A percentile compares a stretch with the other conserved stretches of the same genome.
These are phyloP conservation scores for Arizona elegans DNA, from an alignment of 2,113 vertebrate genomes.

Conservation along the genomic window DNA sequence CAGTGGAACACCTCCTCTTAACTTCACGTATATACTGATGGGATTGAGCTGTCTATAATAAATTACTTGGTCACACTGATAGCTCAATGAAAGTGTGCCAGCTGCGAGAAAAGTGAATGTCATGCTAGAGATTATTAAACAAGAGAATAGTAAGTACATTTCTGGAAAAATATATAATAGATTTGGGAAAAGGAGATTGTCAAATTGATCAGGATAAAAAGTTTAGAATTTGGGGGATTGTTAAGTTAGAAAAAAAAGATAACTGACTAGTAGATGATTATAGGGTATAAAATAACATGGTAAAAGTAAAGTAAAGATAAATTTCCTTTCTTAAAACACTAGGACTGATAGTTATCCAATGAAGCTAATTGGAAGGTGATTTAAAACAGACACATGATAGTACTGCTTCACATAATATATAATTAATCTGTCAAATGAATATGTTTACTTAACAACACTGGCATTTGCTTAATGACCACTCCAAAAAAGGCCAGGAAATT, in stretches of 20 bases:
- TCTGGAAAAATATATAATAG: not conserved
- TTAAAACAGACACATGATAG: not conserved
- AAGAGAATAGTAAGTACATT: not conserved
- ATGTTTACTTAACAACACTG: not conserved
- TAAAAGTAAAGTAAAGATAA: not conserved
- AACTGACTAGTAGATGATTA: not conserved
- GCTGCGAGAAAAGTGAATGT: not conserved
- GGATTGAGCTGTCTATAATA: not conserved
- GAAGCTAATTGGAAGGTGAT: not conserved
- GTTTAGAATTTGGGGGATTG: not conserved
- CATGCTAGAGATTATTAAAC: not conserved
- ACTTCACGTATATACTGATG: not conserved
- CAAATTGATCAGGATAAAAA: not conserved
- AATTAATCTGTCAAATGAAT: not conserved
- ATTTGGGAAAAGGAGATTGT: not conserved
- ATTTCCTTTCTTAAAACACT: not conserved
- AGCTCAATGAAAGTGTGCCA: not conserved
- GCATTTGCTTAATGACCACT: not conserved
- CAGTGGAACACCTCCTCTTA: not conserved
- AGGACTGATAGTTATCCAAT: not conserved
- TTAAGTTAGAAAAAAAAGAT: not conserved
- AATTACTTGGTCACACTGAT: not conserved
- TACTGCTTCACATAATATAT: not conserved
- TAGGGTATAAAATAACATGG: not conserved
- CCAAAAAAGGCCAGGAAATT: not conserved